phyloP scores from a whole-genome alignment of 1,140 invertebrate species.

The Schlechtendalia chinensis region DNA sequence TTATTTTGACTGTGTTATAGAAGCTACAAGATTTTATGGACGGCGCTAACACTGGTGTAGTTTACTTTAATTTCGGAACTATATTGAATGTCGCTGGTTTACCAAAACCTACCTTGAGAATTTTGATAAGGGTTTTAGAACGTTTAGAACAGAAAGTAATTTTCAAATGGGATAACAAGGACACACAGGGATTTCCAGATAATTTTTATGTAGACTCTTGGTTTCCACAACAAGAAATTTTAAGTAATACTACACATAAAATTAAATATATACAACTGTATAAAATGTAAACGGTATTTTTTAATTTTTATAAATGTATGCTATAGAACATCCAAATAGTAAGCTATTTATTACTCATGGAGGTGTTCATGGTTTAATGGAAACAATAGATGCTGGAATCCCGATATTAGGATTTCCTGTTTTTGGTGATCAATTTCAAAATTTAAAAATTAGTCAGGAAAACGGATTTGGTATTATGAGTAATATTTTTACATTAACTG shows the following conservation, averaged over 20 bases:
- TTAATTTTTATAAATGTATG: too few species aligned
- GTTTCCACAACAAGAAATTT: constrained; percentile 42
- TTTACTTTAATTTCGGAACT: constrained; percentile 54
- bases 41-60: constrained; percentile 50
- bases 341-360: constrained; percentile 62
- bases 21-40: constrained; percentile 51
- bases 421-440: constrained; percentile 56
- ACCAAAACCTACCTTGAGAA: not conserved
- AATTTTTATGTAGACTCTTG: constrained; percentile 44
- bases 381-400: constrained; percentile 58
- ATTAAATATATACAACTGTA: too few species aligned
- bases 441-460: constrained; percentile 30
- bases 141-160: constrained; percentile 18
- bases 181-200: not conserved
- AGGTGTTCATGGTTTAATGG: constrained; percentile 61
- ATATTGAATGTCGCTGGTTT: not conserved
- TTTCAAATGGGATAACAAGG: constrained; percentile 39
- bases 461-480: constrained; percentile 3
- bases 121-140: constrained; percentile 14
- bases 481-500: constrained; percentile 15
- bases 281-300: too few species aligned
- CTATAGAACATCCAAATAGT: too few species aligned
- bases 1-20: not conserved
- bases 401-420: constrained; percentile 60
- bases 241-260: too few species aligned